These are phyloP conservation scores for Proisotoma minuta DNA, from an alignment of 2,888 invertebrate genomes.

Conservation along the genomic window DNA sequence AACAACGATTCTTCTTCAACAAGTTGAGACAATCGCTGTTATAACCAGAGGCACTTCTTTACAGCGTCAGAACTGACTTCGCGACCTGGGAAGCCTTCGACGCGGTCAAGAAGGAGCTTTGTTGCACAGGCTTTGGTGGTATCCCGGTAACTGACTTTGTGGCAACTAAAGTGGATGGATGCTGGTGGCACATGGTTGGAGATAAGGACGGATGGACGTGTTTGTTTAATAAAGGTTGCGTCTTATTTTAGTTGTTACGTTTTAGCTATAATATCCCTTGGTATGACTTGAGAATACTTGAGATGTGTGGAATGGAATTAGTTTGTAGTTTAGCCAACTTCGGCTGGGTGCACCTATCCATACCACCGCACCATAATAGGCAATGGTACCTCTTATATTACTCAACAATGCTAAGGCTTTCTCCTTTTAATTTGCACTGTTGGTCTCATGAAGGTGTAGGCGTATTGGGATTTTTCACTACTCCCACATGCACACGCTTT, in stretches of 20 bases:
- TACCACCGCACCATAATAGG: conserved; percentile 41
- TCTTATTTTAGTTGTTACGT: neutral
- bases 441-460: conserved; percentile 39
- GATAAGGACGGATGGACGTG: neutral
- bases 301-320: neutral
- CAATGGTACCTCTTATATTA: conserved; percentile 44
- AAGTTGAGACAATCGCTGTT: no score
- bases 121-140: no score
- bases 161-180: neutral
- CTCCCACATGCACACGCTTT: conserved; percentile 10
- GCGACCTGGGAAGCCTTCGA: no score
- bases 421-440: conserved; percentile 42
- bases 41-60: no score
- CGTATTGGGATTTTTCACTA: conserved; percentile 25
- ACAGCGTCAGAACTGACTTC: no score
- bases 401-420: conserved; percentile 43
- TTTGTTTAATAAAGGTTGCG: conserved; percentile 2
- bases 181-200: neutral
- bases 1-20: no score
- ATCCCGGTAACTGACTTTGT: no score
- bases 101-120: no score
- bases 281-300: neutral
- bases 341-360: conserved; percentile 16
- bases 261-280: neutral
- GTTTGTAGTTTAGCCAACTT: neutral